These are phyloP conservation scores for Athalia rosae DNA, from an alignment of 2,888 invertebrate species.

Conservation along the genomic window DNA sequence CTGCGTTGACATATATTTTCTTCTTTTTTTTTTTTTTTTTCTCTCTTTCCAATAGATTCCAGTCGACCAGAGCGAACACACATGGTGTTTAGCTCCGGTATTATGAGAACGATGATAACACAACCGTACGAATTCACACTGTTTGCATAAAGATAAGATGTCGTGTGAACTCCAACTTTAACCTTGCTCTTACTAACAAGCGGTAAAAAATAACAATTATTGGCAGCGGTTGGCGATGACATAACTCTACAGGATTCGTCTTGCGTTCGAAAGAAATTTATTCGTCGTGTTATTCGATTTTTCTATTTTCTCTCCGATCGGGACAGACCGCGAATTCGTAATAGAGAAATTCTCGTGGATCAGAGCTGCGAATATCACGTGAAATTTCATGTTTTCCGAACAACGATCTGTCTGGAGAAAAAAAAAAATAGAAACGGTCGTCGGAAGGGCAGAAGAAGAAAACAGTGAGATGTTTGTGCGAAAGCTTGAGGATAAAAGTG, in stretches of 20 bases:
- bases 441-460: not conserved
- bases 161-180: slow-evolving; percentile 25
- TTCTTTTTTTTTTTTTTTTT: not conserved
- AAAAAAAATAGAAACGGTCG: not conserved
- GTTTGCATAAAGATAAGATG: slow-evolving; percentile 39
- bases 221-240: no score
- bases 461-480: not conserved
- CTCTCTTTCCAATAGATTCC: no score
- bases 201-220: not conserved
- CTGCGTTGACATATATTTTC: no score
- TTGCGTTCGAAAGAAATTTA: no score
- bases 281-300: no score
- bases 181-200: slow-evolving; percentile 1
- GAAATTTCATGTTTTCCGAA: no score
- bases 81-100: not conserved
- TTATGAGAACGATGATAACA: slow-evolving; percentile 16
- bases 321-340: no score
- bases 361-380: no score
- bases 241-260: no score
- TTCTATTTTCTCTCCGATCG: no score
- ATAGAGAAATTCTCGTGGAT: no score
- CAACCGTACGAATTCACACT: not conserved
- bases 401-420: no score
- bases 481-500: not conserved
- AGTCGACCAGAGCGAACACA: not conserved